Evolutionary conservation across 2,113 vertebrate genomes (phyloP), one percentile per base, ranked within the genome.

Genomic region (Catharus fuscescens): DNA sequence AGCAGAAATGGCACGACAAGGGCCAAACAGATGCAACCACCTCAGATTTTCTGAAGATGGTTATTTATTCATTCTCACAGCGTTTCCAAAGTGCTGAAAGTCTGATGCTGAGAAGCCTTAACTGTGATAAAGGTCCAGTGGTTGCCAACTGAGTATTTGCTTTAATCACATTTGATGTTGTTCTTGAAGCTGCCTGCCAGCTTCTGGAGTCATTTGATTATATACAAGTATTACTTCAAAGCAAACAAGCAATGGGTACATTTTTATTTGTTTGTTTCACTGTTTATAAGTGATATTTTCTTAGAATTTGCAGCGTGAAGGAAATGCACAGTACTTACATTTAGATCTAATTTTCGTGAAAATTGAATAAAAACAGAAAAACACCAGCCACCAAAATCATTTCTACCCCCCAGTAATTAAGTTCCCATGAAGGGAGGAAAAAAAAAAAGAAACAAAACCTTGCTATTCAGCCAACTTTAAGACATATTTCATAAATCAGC

Each of bases 241-340:
- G 92, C 83, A 71, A 96, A 95, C 88, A 94, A 94, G 77, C 82
- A 93, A 77, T 40, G 71, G 76, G 93, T 92, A 84, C 44, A 4
- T 93, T 94, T 94, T 93, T 95, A 77, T 96, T 96, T 97, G 92
- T 92, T 95, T 96, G 74, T 92, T 95, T 95, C 89, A 76, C n/a
- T 87, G 69, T 84, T 95, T 91, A 60, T 67, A 96, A 95, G 66
- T 44, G 34, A 50, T 81, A 86, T 72, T 95, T 95, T 71, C 72
- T 71, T 64, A 81, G 80, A 95, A 93, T 85, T 91, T 95, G 25
- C 65, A 95, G 89, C 9, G 0, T 89, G 91, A 89, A 93, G 36
- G 48, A 94, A 96, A 95, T 86, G 86, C 61, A 87, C 5, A 10
- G 70, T 53, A 74, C 80, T 95, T 91, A 79, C 0, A 4, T 67